Percentiles rank a stretch among this genome's conserved stretches.
Conservation (phyloP, 2,797 vertebrate species). For the Lepidocolaptes lacrymiger region DNA sequence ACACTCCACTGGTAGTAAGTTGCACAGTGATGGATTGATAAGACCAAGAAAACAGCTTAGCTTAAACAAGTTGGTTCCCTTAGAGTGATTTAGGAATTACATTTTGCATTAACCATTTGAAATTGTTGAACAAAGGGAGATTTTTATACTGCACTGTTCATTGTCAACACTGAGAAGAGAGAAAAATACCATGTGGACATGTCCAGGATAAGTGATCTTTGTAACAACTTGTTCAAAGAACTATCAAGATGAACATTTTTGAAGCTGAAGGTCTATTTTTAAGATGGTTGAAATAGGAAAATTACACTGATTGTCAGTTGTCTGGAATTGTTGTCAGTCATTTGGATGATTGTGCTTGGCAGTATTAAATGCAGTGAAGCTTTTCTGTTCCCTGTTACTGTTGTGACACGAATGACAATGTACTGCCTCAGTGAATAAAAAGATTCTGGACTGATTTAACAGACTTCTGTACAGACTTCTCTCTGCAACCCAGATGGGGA, state of each 20-base stretch:
- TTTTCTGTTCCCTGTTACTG: constrained; percentile 11
- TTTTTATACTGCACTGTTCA: neutral
- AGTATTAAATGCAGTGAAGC: neutral
- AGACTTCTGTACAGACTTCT: neutral
- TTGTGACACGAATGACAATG: constrained; percentile 35
- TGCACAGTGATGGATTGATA: neutral
- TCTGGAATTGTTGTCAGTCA: constrained; percentile 13
- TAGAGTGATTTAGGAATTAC: neutral
- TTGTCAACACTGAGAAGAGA: neutral
- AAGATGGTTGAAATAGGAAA: constrained; percentile 31
- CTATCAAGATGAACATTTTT: neutral
- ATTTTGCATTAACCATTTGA: neutral
- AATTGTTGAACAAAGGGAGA: neutral
- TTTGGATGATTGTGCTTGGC: constrained; percentile 21
- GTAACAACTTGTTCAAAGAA: neutral
- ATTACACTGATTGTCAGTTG: constrained; percentile 34
- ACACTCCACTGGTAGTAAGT: neutral
- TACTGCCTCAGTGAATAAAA: constrained; percentile 2
- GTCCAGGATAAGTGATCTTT: neutral
- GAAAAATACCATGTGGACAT: neutral
- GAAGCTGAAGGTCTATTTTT: constrained; percentile 12
- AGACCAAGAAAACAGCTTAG: neutral
- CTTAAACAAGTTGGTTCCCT: neutral
- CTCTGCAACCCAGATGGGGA: neutral
- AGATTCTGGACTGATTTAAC: constrained; percentile 20